Evolutionary conservation across 2,113 vertebrate genomes (phyloP).

Genomic region (Entomyzon cyanotis): DNA sequence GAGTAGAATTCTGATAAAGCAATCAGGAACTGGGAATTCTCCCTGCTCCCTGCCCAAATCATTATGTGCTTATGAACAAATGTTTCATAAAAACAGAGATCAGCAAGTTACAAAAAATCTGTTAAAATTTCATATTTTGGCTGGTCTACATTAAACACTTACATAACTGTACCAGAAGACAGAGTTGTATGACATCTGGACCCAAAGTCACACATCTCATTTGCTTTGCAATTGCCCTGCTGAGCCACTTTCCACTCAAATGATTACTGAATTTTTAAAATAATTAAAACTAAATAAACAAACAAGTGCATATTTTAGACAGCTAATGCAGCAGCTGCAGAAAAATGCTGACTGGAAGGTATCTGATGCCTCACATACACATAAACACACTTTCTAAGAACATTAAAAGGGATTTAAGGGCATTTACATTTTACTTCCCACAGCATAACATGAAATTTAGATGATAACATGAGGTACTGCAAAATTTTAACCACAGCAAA

Average conservation of each 20-base stretch:
- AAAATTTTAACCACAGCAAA: background rate
- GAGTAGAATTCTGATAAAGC: background rate
- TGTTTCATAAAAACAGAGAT: background rate
- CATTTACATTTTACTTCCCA: background rate
- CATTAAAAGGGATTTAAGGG: background rate
- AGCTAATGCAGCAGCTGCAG: background rate
- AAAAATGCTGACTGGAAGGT: background rate
- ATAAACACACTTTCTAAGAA: background rate
- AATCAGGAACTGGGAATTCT: background rate
- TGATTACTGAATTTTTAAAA: background rate
- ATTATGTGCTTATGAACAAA: conserved; percentile 2
- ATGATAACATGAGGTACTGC: background rate
- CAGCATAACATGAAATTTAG: background rate
- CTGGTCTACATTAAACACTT: background rate
- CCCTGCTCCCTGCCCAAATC: background rate
- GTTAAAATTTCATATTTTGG: background rate
- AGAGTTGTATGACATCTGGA: background rate
- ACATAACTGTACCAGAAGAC: background rate
- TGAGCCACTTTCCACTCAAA: background rate
- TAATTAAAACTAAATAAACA: conserved; percentile 38
- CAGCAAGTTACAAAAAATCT: background rate
- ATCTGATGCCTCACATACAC: background rate
- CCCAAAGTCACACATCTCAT: background rate
- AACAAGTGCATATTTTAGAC: conserved; percentile 4
- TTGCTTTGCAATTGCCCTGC: background rate